Base-by-base conservation (phyloP, 1,140 invertebrate genomes). In the Euwallacea similis region DNA sequence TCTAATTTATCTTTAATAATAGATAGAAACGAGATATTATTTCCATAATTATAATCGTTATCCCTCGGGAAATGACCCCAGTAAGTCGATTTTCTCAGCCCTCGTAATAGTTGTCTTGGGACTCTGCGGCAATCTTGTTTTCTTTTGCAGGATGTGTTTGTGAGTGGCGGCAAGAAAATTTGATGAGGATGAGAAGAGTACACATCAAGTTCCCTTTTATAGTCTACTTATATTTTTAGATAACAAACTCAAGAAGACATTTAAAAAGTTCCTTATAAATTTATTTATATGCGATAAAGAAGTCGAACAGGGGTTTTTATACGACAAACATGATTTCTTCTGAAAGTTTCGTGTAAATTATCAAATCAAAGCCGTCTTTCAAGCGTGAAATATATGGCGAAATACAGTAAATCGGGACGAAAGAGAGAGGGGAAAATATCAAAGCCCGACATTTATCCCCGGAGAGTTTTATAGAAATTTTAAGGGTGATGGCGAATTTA, bases 11-110 rank as follows among this genome's bases (percentile, higher is more conserved):
- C 66, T 41, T 68, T 68, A 68, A 68, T 68, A 68, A 47, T 68
- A 58, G 44, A 68, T 59, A 60, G 56, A 61, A 68, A 68, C 66
- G 44, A 68, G 44, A 68, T 68, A 68, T 68, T 68, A 68, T 68
- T 54, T 60, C 21, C 42, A 50, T 68, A 68, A 68, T 68, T 68
- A 68, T 68, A 68, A 60, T 46, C 15, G 56, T 60, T 60, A 59
- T 68, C 66, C 66, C 44, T 60, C 55, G 56, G 58, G 66, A 60
- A 46, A 68, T 59, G 66, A 68, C 66, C 66, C 15, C n/a, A 68
- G 46, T 50, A 10, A 13, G 6, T 11, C 16, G 46, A 33, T 65
- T 65, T 65, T 16, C 46, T 65, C 54, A 68, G 56, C 66, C 44
- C 43, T 58, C 56, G 47, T 60, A 68, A 68, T 41, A 50, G 55